These are phyloP conservation scores for Spea hammondii DNA, from an alignment of 2,797 vertebrate species.

Conservation along the genomic window DNA sequence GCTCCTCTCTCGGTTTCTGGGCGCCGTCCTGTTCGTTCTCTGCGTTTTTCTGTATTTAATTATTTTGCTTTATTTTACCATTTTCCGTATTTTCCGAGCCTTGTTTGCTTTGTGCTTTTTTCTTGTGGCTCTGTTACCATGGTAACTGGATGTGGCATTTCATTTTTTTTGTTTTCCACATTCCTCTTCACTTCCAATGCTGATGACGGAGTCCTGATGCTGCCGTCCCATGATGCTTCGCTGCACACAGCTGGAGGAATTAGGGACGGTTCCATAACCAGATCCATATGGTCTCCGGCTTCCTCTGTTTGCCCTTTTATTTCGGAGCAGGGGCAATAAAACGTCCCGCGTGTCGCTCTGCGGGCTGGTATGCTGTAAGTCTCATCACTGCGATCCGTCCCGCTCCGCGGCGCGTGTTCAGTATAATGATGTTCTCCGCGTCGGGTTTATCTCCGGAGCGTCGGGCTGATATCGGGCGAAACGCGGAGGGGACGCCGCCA, in stretches of 20 bases:
- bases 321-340: slow-evolving; percentile 10
- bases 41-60: background rate
- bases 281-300: slow-evolving; percentile 22
- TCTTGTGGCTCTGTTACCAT: slow-evolving; percentile 13
- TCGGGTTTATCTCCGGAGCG: no score
- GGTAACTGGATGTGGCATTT: slow-evolving; percentile 35
- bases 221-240: slow-evolving; percentile 27
- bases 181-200: slow-evolving; percentile 24
- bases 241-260: slow-evolving; percentile 40
- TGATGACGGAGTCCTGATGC: slow-evolving; percentile 1
- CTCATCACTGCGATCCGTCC: slow-evolving; percentile 9
- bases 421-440: no score
- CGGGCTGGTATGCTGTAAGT: background rate
- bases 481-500: no score
- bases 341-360: slow-evolving; percentile 10
- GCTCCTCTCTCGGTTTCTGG: background rate
- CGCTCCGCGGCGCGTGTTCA: background rate
- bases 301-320: slow-evolving; percentile 22
- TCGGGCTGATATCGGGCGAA: no score
- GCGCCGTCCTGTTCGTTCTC: background rate
- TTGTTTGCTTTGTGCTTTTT: background rate
- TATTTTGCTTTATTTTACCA: background rate
- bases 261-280: slow-evolving; percentile 28
- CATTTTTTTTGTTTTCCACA: slow-evolving; percentile 49
- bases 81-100: background rate